phyloP scores from a whole-genome alignment of 2,797 vertebrate species.

The Emys orbicularis region DNA sequence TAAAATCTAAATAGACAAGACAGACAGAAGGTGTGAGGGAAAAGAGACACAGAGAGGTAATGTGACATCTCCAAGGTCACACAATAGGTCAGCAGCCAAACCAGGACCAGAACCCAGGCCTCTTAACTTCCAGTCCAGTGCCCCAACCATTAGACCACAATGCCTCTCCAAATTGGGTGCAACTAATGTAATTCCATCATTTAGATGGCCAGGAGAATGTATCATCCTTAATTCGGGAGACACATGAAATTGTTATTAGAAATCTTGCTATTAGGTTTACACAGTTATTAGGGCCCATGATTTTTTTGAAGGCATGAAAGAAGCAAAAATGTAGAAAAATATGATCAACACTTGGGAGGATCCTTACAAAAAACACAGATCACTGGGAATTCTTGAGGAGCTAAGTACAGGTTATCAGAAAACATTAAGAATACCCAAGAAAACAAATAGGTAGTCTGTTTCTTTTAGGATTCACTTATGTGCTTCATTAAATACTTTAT shows the following conservation, averaged over 20 bases:
- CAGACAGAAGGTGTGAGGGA: background rate
- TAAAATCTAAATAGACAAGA: background rate
- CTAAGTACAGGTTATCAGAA: background rate
- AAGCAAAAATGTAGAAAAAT: background rate
- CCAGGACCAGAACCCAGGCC: background rate
- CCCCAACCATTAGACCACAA: background rate
- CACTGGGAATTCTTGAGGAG: background rate
- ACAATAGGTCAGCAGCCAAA: background rate
- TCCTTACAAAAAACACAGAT: background rate
- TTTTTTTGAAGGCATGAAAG: background rate
- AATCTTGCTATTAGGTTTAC: background rate
- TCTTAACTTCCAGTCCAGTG: background rate
- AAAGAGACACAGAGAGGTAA: background rate
- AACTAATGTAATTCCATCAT: background rate
- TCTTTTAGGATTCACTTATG: background rate
- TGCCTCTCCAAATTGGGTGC: background rate
- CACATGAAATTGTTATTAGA: background rate
- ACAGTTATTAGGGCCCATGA: background rate
- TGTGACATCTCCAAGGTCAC: background rate
- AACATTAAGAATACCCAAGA: background rate
- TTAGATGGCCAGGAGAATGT: background rate
- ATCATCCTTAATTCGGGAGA: background rate
- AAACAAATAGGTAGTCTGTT: background rate
- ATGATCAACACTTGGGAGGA: background rate
- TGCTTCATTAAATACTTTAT: background rate